Base-by-base conservation (phyloP, 2,888 invertebrate species). In the Nudaria mundana region DNA sequence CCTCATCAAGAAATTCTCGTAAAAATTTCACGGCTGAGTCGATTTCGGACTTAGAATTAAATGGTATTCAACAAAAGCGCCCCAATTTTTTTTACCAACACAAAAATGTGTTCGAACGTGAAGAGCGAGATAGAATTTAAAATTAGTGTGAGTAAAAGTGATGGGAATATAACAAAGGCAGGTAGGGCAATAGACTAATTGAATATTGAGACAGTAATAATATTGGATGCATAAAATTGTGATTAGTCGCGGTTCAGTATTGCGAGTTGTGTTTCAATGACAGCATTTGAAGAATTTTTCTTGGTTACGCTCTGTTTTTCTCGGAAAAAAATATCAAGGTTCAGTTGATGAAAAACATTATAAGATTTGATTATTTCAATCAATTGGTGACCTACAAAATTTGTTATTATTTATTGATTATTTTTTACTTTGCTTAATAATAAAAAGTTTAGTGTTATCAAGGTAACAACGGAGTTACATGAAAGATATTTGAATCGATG, bases 171-270 rank as follows among this genome's bases (percentile, higher is more conserved):
- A 65, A 76, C 77, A 76, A 76, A 70, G 53, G 68, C 78, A 79
- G 78, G 78, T 79, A 67, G 56, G 69, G 63, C 58, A 63, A 58
- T 57, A 61, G 56, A 57, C 66, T 63, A 69, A 71, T 68, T 66
- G 69, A 71, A 70, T 67, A 52, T 62, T 48, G 53, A 50, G 56
- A 50, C 52, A 43, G 52, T 47, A 53, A 54, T 55, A 66, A 44
- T 48, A 57, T 43, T 46, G 56, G 56, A 45, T 39, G 50, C 47
- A 55, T 54, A 49, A 55, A 58, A 56, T 56, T 40, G 30, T 38
- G 26, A 57, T 50, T 51, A 16, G 60, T 28, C 24, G 11, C 57
- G 61, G 43, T 39, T 16, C 24, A 18, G 30, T 48, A 56, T 49
- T 48, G 61, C 57, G 22, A 41, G 43, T 36, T 32, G 18, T 16